These are phyloP conservation scores for Tachina grossa DNA, from an alignment of 2,888 invertebrate genomes.

Conservation along the genomic window DNA sequence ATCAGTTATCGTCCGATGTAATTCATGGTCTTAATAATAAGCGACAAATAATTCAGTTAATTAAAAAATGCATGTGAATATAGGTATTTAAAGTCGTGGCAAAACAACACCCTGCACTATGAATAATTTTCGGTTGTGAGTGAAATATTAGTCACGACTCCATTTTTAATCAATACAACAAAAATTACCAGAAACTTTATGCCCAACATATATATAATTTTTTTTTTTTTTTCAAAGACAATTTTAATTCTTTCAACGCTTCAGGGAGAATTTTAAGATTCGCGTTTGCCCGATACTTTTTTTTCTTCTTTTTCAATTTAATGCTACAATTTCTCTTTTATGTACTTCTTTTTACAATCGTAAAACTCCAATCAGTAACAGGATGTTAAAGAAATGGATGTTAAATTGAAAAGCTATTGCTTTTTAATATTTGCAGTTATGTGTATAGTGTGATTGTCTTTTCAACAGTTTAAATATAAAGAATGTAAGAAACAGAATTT, in stretches of 20 bases:
- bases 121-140: too few relatives aligned
- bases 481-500: slow-evolving; percentile 2
- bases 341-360: neutral
- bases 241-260: neutral
- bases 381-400: slow-evolving; percentile 53
- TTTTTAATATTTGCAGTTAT: slow-evolving; percentile 40
- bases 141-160: too few relatives aligned
- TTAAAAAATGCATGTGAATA: too few relatives aligned
- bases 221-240: too few relatives aligned
- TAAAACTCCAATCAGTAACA: slow-evolving; percentile 56
- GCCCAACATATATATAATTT: too few relatives aligned
- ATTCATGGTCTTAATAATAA: too few relatives aligned
- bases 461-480: slow-evolving; percentile 30
- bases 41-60: too few relatives aligned
- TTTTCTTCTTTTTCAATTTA: neutral
- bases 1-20: too few relatives aligned
- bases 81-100: too few relatives aligned
- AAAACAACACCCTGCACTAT: too few relatives aligned
- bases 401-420: slow-evolving; percentile 54
- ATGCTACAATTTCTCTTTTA: slow-evolving; percentile 1
- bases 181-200: too few relatives aligned
- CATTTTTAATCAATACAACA: too few relatives aligned
- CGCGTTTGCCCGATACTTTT: neutral
- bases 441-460: neutral
- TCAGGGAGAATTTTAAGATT: neutral